Base-by-base conservation (phyloP, 2,113 vertebrate species). In the Tretioscincus oriximinensis region DNA sequence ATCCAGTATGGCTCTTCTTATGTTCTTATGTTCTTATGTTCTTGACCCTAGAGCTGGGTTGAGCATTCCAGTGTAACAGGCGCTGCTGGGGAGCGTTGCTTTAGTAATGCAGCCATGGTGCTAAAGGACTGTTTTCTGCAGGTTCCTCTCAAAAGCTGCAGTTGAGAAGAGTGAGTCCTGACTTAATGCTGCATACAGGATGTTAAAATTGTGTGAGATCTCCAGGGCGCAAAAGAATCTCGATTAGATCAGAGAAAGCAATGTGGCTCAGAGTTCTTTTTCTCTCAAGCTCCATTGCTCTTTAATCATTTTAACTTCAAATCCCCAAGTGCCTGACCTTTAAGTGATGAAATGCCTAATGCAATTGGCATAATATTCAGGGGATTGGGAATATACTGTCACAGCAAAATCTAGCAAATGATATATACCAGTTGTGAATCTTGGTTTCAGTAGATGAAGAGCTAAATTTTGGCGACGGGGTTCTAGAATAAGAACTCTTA, bases 261-360 rank as follows among this genome's bases (percentile, higher is more conserved):
- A 49, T 81, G 24, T 1, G 9, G 2, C 70, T 54, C 76, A 58
- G 45, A 58, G 72, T 45, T 14, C 5, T 49, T 66, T 65, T 61
- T 73, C 26, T 78, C 41, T 2, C 31, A 47, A 60, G 20, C 1
- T 47, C 64, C 7, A 65, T 67, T 67, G 71, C 28, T 78, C 21
- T 35, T 70, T 73, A 68, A 54, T 14, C 66, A 41, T 80, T 80
- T 81, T 72, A 79, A 74, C 26, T 64, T 31, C 61, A 28, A 81
- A 86, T 71, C 9, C 63, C 10, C 41, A n/a, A 14, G 9, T 78
- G 61, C 78, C 26, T n/a, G 63, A 11, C 35, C 45, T 81, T 26
- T 79, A 63, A 1, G 3, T 28, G 1, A 4, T 20, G 76, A 28
- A 65, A 31, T 4, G 81, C 76, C 24, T 76, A 4, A 73, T 80